A percentile compares a stretch with the other conserved stretches of the same genome.
phyloP scores from a whole-genome alignment of 2,888 invertebrate species.

The Lypha dubia region DNA sequence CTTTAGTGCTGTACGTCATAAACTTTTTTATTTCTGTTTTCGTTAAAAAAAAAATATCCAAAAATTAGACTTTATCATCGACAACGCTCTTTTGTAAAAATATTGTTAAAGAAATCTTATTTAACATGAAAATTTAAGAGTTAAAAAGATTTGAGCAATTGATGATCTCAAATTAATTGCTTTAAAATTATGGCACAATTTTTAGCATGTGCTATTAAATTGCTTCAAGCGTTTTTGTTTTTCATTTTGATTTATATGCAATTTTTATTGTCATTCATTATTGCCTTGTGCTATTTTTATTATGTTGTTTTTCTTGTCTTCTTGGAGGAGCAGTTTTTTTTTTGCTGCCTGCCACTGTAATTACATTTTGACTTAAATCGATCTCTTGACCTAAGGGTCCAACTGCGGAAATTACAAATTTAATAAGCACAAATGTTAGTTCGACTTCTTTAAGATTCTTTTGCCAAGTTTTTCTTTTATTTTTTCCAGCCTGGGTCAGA shows the following conservation, averaged over 20 bases:
- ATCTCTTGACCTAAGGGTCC: conserved; percentile 81
- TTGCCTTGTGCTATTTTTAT: not conserved
- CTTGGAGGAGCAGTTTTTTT: conserved; percentile 58
- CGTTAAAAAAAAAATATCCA: too few relatives aligned
- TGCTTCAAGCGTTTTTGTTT: conserved; percentile 12
- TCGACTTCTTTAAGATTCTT: conserved; percentile 31
- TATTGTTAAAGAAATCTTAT: not conserved
- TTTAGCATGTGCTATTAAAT: conserved; percentile 28
- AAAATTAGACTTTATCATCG: too few relatives aligned
- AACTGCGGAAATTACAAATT: conserved; percentile 82
- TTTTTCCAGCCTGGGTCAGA: conserved; percentile 6
- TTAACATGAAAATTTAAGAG: not conserved
- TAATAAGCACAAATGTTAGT: conserved; percentile 77
- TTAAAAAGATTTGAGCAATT: not conserved
- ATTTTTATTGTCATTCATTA: conserved; percentile 57
- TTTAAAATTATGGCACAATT: not conserved
- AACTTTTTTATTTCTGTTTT: too few relatives aligned
- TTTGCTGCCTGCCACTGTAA: conserved; percentile 73
- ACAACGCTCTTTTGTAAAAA: not conserved
- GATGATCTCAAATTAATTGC: not conserved
- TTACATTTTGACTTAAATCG: conserved; percentile 82
- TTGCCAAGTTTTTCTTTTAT: conserved; percentile 1
- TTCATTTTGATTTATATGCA: conserved; percentile 70
- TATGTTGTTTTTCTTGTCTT: conserved; percentile 35
- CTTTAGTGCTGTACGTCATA: too few relatives aligned